These are phyloP conservation scores for Mechanitis mazaeus DNA, from an alignment of 2,888 invertebrate genomes.

Conservation along the genomic window DNA sequence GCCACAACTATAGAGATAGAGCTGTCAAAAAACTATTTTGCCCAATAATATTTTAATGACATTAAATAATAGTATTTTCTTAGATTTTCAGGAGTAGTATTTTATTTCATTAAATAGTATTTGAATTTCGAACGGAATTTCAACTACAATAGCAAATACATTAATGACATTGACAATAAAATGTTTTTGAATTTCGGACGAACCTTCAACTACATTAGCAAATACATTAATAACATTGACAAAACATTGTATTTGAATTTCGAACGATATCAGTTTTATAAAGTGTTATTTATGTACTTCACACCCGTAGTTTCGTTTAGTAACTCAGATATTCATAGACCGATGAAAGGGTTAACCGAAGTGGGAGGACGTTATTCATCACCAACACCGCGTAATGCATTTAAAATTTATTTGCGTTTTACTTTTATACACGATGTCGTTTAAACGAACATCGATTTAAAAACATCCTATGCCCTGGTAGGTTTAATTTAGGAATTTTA, in stretches of 20 bases:
- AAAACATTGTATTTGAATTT: background rate
- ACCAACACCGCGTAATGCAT: constrained; percentile 58
- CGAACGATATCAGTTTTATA: too few relatives aligned
- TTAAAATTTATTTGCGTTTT: constrained; percentile 70
- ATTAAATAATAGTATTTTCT: too few relatives aligned
- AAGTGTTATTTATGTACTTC: background rate
- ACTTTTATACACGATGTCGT: constrained; percentile 51
- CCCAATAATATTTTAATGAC: constrained; percentile 1
- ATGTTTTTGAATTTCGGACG: too few relatives aligned
- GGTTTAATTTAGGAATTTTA: constrained; percentile 40
- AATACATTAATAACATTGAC: too few relatives aligned
- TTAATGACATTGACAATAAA: background rate
- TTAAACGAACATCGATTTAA: constrained; percentile 49
- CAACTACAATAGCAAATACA: too few relatives aligned
- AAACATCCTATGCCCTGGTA: constrained; percentile 43
- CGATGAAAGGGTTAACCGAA: constrained; percentile 55
- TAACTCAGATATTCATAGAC: constrained; percentile 23
- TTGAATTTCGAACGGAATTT: too few relatives aligned
- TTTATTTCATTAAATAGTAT: too few relatives aligned
- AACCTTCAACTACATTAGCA: too few relatives aligned
- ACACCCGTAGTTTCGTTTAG: constrained; percentile 12
- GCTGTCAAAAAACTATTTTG: background rate
- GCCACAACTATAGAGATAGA: constrained; percentile 9
- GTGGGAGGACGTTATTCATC: constrained; percentile 62
- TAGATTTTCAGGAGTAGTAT: too few relatives aligned